Percentiles rank a stretch among this genome's conserved stretches.
Conservation (phyloP, 2,888 invertebrate species). For the Lasioglossum marginatum region DNA sequence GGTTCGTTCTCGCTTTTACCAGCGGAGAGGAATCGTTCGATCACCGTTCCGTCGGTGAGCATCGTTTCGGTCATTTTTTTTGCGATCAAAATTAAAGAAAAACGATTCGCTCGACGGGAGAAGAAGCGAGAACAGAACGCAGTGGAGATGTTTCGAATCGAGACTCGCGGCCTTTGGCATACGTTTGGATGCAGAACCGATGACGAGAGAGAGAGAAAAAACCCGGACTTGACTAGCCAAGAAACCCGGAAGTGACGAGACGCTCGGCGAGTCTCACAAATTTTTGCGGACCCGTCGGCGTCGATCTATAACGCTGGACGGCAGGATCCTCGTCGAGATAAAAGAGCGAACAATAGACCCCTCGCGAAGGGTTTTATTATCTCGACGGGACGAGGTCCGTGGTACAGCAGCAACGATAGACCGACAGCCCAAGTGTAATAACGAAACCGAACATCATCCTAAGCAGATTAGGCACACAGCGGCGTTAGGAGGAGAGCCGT, state of each 20-base stretch:
- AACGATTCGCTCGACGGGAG: constrained; percentile 46
- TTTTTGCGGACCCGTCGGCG: constrained; percentile 49
- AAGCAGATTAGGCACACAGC: constrained; percentile 66
- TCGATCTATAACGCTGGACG: constrained; percentile 12
- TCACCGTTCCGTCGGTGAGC: background rate
- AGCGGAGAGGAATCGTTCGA: constrained; percentile 45
- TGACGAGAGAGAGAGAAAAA: constrained; percentile 45
- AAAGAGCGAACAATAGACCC: background rate
- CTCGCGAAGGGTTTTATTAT: background rate
- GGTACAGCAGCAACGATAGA: background rate
- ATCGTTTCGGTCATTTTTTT: background rate
- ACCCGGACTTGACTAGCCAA: constrained; percentile 69
- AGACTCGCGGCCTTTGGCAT: constrained; percentile 81
- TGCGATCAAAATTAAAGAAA: background rate
- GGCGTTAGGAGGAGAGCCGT: constrained; percentile 72
- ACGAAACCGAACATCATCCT: constrained; percentile 29
- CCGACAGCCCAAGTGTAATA: constrained; percentile 10
- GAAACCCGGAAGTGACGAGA: constrained; percentile 66
- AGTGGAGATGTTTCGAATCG: constrained; percentile 11
- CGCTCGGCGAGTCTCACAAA: constrained; percentile 37
- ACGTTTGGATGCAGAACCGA: constrained; percentile 80
- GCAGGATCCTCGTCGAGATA: background rate
- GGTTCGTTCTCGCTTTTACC: background rate
- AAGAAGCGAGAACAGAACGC: constrained; percentile 40
- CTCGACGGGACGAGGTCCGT: background rate